Evolutionary conservation across 2,888 invertebrate species (phyloP).

Genomic region (Rhaphigaster nebulosa): DNA sequence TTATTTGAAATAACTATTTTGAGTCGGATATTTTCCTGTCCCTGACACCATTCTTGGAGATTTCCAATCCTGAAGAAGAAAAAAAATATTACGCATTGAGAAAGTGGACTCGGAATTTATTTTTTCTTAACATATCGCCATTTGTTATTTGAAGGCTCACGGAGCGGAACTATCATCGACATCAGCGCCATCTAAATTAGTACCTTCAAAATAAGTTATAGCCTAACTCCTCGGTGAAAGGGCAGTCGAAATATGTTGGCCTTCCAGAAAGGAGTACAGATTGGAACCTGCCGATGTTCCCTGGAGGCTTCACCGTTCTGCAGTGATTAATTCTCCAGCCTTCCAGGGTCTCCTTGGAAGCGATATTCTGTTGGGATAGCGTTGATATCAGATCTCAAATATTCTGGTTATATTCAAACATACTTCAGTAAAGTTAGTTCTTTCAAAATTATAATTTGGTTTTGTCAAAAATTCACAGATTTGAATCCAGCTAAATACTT

Average conservation of each 20-base stretch:
- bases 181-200: neutral
- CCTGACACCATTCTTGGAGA: neutral
- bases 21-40: no score
- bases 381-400: neutral
- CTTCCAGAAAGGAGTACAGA: conserved; percentile 7
- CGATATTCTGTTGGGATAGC: no score
- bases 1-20: no score
- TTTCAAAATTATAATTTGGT: no score
- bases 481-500: no score
- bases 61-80: neutral
- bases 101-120: neutral
- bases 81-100: neutral
- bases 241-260: neutral
- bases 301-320: neutral
- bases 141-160: neutral
- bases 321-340: neutral
- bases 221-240: neutral
- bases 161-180: neutral
- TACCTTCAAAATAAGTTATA: neutral
- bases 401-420: neutral
- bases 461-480: no score
- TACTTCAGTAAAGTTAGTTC: neutral
- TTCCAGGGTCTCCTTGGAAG: neutral
- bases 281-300: neutral
- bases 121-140: neutral